Evolutionary conservation across 2,888 invertebrate genomes (phyloP).

Genomic region (Dioctria rufipes): DNA sequence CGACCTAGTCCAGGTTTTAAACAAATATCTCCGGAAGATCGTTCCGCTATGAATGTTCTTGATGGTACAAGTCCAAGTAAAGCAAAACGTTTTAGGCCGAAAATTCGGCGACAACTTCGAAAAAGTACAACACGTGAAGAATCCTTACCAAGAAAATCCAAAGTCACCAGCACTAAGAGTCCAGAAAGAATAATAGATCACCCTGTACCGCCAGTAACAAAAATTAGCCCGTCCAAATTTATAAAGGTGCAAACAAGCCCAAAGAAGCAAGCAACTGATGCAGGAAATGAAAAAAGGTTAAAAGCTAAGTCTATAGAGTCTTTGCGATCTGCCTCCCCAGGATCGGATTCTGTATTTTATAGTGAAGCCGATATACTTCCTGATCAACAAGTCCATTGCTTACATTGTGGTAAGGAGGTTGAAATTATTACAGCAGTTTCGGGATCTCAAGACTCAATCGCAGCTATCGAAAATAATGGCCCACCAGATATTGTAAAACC

Average conservation of each 20-base stretch:
- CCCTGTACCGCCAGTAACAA: slow-evolving; percentile 55
- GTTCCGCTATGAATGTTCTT: slow-evolving; percentile 61
- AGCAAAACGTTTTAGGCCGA: slow-evolving; percentile 70
- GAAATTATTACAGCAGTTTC: slow-evolving; percentile 74
- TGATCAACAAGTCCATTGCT: slow-evolving; percentile 78
- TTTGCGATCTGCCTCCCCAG: slow-evolving; percentile 89
- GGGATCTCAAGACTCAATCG: slow-evolving; percentile 70
- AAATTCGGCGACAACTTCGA: slow-evolving; percentile 69
- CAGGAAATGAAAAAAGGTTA: slow-evolving; percentile 73
- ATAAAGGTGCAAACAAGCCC: slow-evolving; percentile 62
- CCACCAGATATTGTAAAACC: slow-evolving; percentile 86
- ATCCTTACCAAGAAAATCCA: slow-evolving; percentile 61
- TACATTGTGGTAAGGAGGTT: slow-evolving; percentile 88
- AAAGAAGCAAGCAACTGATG: slow-evolving; percentile 59
- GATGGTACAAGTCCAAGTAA: slow-evolving; percentile 69
- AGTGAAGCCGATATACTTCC: slow-evolving; percentile 78
- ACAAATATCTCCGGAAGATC: slow-evolving; percentile 67
- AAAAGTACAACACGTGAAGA: slow-evolving; percentile 67
- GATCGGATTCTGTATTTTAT: slow-evolving; percentile 92
- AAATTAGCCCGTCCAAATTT: slow-evolving; percentile 72
- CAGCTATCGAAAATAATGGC: slow-evolving; percentile 71
- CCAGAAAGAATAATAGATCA: slow-evolving; percentile 55
- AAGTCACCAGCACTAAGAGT: slow-evolving; percentile 55
- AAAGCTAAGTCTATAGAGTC: slow-evolving; percentile 91
- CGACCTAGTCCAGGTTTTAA: slow-evolving; percentile 62